Evolutionary conservation across 2,113 vertebrate species (phyloP).

Genomic region (Columba livia): DNA sequence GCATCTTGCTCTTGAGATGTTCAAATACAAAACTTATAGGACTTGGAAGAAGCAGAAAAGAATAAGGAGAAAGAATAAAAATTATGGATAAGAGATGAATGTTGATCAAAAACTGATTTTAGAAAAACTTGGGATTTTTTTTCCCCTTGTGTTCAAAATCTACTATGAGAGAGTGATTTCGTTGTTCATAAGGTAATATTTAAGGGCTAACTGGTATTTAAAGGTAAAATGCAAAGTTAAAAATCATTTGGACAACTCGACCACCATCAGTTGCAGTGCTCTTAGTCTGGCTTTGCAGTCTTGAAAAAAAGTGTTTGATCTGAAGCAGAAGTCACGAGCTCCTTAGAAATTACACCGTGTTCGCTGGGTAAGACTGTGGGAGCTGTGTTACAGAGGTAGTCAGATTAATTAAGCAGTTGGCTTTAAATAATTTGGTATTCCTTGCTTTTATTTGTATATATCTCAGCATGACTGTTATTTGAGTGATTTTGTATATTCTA

Average conservation of each 20-base stretch:
- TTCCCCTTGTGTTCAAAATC: neutral
- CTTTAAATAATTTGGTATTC: neutral
- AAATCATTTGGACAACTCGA: neutral
- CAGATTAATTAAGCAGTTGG: neutral
- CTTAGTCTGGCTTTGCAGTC: neutral
- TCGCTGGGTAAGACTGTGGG: neutral
- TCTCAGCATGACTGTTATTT: neutral
- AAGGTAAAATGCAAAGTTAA: neutral
- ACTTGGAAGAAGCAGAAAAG: neutral
- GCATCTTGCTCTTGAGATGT: neutral
- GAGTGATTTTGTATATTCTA: neutral
- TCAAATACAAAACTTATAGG: neutral
- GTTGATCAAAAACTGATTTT: neutral
- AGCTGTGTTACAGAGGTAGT: neutral
- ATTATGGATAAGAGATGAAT: neutral
- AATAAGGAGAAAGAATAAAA: neutral
- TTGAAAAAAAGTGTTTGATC: neutral
- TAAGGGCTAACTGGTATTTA: neutral
- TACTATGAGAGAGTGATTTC: neutral
- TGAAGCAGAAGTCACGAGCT: neutral
- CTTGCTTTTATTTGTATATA: neutral
- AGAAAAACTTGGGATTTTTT: neutral
- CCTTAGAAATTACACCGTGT: neutral
- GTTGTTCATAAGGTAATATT: neutral
- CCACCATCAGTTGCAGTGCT: neutral